Evolutionary conservation across 2,888 invertebrate genomes (phyloP).

Genomic region (Napeogenes sylphis): DNA sequence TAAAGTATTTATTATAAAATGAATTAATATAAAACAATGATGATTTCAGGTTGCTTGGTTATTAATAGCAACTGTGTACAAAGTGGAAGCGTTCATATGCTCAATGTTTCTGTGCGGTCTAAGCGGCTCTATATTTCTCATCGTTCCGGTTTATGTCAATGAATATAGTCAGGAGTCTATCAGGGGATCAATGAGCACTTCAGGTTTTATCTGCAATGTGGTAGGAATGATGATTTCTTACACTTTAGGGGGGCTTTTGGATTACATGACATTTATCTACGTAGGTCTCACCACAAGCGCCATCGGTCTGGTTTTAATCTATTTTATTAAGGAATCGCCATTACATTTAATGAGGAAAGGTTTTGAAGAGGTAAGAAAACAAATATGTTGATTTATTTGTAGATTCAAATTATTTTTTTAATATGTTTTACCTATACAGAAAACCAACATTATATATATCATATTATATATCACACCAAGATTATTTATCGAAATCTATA

Average conservation of each 20-base stretch:
- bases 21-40: too few species aligned
- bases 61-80: slow-evolving; percentile 39
- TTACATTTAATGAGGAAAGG: slow-evolving; percentile 51
- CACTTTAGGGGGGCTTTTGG: slow-evolving; percentile 48
- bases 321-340: slow-evolving; percentile 53
- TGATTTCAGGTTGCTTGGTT: slow-evolving; percentile 49
- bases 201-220: slow-evolving; percentile 47
- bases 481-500: too few species aligned
- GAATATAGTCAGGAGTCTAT: slow-evolving; percentile 60
- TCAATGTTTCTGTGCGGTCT: slow-evolving; percentile 53
- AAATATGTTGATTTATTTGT: too few species aligned
- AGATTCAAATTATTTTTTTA: too few species aligned
- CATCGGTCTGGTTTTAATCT: slow-evolving; percentile 37
- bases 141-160: slow-evolving; percentile 50
- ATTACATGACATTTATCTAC: slow-evolving; percentile 52
- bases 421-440: too few species aligned
- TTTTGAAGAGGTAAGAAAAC: too few species aligned
- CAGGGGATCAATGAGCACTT: slow-evolving; percentile 54
- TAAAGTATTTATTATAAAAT: neutral
- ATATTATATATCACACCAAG: too few species aligned
- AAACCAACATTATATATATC: too few species aligned
- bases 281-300: slow-evolving; percentile 41
- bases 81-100: slow-evolving; percentile 48
- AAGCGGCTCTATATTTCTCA: slow-evolving; percentile 43
- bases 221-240: slow-evolving; percentile 57